Evolutionary conservation across 2,888 invertebrate species (phyloP), one percentile per base, ranked within the genome.

Genomic region (Pristionchus fissidentatus): DNA sequence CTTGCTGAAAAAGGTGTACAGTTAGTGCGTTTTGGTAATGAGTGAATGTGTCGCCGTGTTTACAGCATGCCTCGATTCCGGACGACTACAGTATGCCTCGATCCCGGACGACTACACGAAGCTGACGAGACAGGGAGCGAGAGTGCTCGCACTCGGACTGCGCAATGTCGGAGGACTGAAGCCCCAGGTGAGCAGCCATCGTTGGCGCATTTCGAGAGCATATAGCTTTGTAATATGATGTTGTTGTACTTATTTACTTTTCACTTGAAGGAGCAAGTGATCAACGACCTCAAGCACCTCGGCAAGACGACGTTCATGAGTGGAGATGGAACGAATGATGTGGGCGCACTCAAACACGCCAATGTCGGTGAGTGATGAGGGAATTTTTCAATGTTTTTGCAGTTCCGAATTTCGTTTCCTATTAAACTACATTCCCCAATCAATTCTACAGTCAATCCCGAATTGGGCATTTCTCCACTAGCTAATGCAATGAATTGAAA

Each of bases 291-390:
- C 82, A 98, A 97, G 92, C 94, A 95, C 46, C 93, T 96, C 19
- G 99, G 99, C 5, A 96, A 95, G 92, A 95, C 95, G 4, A 97
- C 98, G 0, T 94, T 99, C 2, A 99, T 99, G 99, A 99, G 99
- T 92, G 99, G 99, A 1, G 99, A 99, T 94, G 99, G 99, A 83
- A 99, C 99, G 1, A 99, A 99, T 93, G 99, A 99, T 93, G 99
- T 99, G 19, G 99, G 99, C 29, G 97, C 97, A 5, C 94, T 99
- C 79, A 99, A 99, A 93, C 99, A 99, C 93, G 97, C 99, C 49
- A 96, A 99, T 93, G 97, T 96, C 91, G 95, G 95, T 88, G 85
- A 84, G 88, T 85, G n/a, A 41, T 13, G 60, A 26, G 57, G 8
- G 15, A 2, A 15, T 19, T 55, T 15, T 10, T 4, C 8, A 29